Evolutionary conservation across 2,113 vertebrate genomes (phyloP), one percentile per base, ranked within the genome.

Genomic region (Muscicapa adusta): DNA sequence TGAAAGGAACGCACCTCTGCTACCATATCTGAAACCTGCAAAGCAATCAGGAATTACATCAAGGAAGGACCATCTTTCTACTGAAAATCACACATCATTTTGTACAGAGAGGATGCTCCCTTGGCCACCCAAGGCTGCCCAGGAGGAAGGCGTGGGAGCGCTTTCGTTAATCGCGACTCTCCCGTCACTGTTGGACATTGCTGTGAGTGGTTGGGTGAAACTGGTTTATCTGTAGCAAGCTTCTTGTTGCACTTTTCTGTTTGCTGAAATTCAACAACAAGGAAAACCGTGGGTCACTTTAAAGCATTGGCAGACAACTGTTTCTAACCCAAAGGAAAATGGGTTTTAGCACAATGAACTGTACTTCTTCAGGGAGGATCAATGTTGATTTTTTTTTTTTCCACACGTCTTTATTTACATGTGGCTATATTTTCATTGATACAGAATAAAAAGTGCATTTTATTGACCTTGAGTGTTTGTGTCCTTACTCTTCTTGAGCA

Each of bases 271-370:
- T 94, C 94, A 75, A 94, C 85, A 65, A 82, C 83, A 85, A 96
- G 77, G 90, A 78, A 94, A 85, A 91, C 6, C 18, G 86, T 95
- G 91, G 57, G 73, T 97, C 72, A 82, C 96, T 96, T 97, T 75
- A 89, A 97, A 97, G 82, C 96, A 96, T 97, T 97, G 96, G 96
- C 93, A 97, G 96, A 95, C 94, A 96, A 95, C 97, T 96, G 93
- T 97, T 98, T 93, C 91, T 97, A 97, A 97, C 97, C 96, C 97
- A 94, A 95, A 90, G 77, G 96, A 96, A 96, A 94, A 94, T 96
- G 97, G 97, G 96, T 98, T 98, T 98, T 95, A 98, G 98, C 98
- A 98, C 98, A 98, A 98, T 97, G 97, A 97, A 98, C 96, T 98
- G 94, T 97, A 96, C 92, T 97, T 98, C 95, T 98, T 98, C 97